Conservation (phyloP, 2,888 invertebrate genomes). For the Callosobruchus maculatus region DNA sequence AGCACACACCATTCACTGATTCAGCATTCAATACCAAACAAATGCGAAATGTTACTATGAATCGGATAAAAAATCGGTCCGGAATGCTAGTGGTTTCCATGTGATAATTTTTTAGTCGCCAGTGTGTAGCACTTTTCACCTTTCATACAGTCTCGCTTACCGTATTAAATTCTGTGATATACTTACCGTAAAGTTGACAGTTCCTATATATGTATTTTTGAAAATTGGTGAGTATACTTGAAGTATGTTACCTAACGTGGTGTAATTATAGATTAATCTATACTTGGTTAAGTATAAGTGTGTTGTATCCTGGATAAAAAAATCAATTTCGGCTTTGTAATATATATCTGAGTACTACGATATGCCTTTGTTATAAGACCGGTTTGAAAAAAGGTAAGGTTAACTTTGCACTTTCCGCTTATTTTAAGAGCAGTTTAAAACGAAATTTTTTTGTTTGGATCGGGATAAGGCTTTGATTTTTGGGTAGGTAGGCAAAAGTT, state of each 20-base stretch:
- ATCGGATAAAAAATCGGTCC: not conserved
- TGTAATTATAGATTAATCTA: not conserved
- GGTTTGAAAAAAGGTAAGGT: not conserved
- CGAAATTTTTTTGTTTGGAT: no score
- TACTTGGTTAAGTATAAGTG: not conserved
- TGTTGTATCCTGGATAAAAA: not conserved
- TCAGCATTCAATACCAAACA: not conserved
- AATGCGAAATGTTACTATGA: not conserved
- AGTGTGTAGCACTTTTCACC: not conserved
- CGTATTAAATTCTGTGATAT: not conserved
- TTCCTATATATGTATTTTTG: not conserved
- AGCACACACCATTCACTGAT: not conserved
- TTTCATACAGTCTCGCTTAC: not conserved
- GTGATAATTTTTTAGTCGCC: not conserved
- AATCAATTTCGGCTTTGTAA: not conserved
- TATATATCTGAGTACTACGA: no score
- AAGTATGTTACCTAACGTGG: not conserved
- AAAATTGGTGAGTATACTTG: not conserved
- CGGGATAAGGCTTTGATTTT: no score
- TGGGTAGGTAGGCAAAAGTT: no score
- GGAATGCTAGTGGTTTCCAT: not conserved
- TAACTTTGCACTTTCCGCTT: not conserved
- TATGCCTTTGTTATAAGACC: no score
- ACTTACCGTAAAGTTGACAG: not conserved
- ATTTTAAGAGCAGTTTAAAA: not conserved